These are phyloP conservation scores for Formica aserva DNA, from an alignment of 2,888 invertebrate genomes.

Conservation along the genomic window DNA sequence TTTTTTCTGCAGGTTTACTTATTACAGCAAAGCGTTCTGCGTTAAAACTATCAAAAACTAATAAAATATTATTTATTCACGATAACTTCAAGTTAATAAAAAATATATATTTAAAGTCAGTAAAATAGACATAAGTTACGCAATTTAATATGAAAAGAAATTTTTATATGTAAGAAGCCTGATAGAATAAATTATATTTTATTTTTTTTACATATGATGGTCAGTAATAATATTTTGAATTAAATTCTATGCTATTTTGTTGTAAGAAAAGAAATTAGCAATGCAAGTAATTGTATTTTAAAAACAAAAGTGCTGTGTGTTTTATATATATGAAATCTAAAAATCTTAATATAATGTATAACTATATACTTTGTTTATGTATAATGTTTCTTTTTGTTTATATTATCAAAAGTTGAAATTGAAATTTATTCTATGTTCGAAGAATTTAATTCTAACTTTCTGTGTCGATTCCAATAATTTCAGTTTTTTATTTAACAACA, in stretches of 20 bases:
- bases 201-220: neutral
- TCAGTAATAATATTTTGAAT: neutral
- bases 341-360: no score
- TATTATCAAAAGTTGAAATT: no score
- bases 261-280: neutral
- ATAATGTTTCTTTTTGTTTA: no score
- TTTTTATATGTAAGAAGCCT: no score
- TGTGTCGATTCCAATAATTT: no score
- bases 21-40: slow-evolving; percentile 10
- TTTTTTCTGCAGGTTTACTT: slow-evolving; percentile 29
- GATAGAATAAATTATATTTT: neutral
- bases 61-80: slow-evolving; percentile 25
- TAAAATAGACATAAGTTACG: neutral
- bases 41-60: slow-evolving; percentile 3
- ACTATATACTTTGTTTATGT: no score
- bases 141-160: no score
- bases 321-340: no score
- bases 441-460: no score
- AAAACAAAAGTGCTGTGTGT: neutral
- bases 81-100: slow-evolving; percentile 26
- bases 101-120: slow-evolving; percentile 2
- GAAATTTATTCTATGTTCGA: no score
- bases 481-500: no score
- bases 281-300: neutral
- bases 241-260: neutral